Evolutionary conservation across 23 tunicate species (phyloP), one percentile per base, ranked within the genome.

Genomic region (Ascidia mentula): DNA sequence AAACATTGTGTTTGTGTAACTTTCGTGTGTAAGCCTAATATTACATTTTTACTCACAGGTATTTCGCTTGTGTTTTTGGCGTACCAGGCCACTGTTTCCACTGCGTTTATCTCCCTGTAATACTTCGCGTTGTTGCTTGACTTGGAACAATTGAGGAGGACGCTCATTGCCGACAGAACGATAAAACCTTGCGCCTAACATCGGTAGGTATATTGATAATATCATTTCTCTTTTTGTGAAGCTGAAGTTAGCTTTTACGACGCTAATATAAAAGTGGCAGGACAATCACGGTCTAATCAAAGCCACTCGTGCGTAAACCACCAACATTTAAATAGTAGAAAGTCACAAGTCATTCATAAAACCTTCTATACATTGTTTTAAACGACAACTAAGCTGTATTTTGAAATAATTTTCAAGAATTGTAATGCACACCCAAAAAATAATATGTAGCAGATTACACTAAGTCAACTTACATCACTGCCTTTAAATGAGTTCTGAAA

Each of bases 131-230:
- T 89, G 32, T 79, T 80, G 36, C 75, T 69, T 8, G 0, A 71
- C 22, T 73, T 78, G 6, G 96, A 74, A 69, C 96, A 90, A 35
- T 90, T 90, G 45, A 75, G 80, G 34, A 89, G 0, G 22, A 89
- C 65, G 26, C 86, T 38, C 60, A 89, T 75, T 13, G 91, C 81
- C 12, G 95, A 77, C 45, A 74, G 18, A 0, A 80, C 82, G 20
- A 89, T 45, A 40, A 39, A 72, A 31, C 37, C 22, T 75, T 84
- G 42, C 0, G 22, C 59, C 79, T 82, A 36, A 36, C 6, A 77
- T 7, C 15, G 33, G 15, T 12, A 8, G 20, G 33, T 31, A 20
- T 53, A 20, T 53, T 53, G 39, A 70, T 70, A 69, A n/a, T n/a
- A n/a, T n/a, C n/a, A n/a, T n/a, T n/a, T n/a, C n/a, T n/a, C n/a